phyloP scores from a whole-genome alignment of 2,888 invertebrate genomes.

The Stegana nigrithorax region DNA sequence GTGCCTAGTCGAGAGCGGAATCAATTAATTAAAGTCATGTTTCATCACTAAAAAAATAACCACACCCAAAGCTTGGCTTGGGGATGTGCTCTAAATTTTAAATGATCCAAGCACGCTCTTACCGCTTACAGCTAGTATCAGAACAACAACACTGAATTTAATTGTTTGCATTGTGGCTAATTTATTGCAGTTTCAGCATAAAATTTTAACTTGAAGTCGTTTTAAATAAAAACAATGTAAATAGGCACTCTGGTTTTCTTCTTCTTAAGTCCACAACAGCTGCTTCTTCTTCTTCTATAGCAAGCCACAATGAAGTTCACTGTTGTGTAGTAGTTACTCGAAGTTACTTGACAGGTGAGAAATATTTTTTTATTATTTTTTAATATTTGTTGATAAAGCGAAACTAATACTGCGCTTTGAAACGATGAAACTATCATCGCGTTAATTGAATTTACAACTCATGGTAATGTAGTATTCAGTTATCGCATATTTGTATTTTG shows the following conservation, averaged over 20 bases:
- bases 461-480: too few species aligned
- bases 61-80: constrained; percentile 14
- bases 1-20: constrained; percentile 38
- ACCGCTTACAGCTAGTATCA: constrained; percentile 5
- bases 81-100: neutral
- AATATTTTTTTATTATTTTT: neutral
- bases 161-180: neutral
- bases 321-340: too few species aligned
- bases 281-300: neutral
- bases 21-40: constrained; percentile 6
- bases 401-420: neutral
- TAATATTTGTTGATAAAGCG: neutral
- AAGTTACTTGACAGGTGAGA: too few species aligned
- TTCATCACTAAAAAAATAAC: neutral
- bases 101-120: neutral
- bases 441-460: too few species aligned
- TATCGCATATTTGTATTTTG: too few species aligned
- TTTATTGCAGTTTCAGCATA: neutral
- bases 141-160: neutral
- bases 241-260: neutral
- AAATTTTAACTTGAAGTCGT: neutral
- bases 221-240: neutral
- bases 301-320: neutral
- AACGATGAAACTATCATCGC: neutral
- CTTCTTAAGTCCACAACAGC: neutral